Evolutionary conservation across 2,888 invertebrate species (phyloP).

Genomic region (Drosophila anceps): DNA sequence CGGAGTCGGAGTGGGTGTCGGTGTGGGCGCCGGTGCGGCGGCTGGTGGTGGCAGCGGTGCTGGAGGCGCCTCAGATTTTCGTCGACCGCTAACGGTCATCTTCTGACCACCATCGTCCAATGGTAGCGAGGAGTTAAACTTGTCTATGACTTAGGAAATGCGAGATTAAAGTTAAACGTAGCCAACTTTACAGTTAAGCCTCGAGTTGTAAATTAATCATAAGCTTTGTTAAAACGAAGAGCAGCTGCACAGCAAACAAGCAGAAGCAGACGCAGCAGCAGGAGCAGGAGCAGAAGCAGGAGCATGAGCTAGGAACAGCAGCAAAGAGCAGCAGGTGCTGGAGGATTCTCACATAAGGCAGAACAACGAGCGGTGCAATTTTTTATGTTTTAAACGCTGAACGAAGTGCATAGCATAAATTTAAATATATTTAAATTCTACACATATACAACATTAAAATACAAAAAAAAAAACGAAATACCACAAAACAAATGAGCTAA

Average conservation of each 20-base stretch:
- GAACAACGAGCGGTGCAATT: conserved; percentile 84
- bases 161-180: conserved; percentile 78
- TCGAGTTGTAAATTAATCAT: conserved; percentile 71
- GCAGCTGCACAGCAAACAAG: conserved; percentile 12
- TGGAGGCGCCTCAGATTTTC: conserved; percentile 82
- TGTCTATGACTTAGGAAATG: conserved; percentile 82
- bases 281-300: background rate
- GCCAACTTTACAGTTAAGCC: conserved; percentile 78
- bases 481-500: conserved; percentile 41
- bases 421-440: conserved; percentile 79
- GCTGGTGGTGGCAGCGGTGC: conserved; percentile 52
- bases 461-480: conserved; percentile 42
- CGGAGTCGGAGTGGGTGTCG: conserved; percentile 44
- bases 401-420: conserved; percentile 79
- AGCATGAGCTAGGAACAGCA: background rate
- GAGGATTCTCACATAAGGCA: conserved; percentile 18
- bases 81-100: conserved; percentile 85
- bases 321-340: background rate
- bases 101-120: conserved; percentile 85
- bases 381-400: conserved; percentile 77
- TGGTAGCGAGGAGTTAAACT: conserved; percentile 82
- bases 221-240: conserved; percentile 67
- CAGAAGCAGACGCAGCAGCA: background rate
- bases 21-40: conserved; percentile 38
- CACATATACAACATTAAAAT: conserved; percentile 60